A percentile compares a stretch with the other conserved stretches of the same genome.
Evolutionary conservation across 1,140 invertebrate species (phyloP).

Genomic region (Hyposmocoma kahamanoa): DNA sequence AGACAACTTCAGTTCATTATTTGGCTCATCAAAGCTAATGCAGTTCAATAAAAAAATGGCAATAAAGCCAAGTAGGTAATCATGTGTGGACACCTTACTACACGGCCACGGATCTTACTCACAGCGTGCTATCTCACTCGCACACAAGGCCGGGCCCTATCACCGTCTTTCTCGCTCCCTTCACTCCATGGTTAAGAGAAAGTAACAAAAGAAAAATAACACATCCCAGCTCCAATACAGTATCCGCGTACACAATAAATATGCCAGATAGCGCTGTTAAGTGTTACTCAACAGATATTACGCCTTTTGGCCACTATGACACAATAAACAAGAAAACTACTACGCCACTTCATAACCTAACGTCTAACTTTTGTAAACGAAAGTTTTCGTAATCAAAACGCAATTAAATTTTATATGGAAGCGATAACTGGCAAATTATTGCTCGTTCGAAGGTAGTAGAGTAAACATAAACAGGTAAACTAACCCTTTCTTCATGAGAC

Average conservation of each 20-base stretch:
- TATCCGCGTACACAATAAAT: neutral
- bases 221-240: constrained; percentile 29
- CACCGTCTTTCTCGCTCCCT: constrained; percentile 51
- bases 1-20: neutral
- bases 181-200: constrained; percentile 67
- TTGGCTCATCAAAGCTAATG: neutral
- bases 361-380: neutral
- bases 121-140: constrained; percentile 49
- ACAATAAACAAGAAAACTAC: neutral
- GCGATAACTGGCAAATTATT: constrained; percentile 17
- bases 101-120: constrained; percentile 28
- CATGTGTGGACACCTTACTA: constrained; percentile 32
- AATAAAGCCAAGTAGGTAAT: constrained; percentile 26
- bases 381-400: constrained; percentile 3
- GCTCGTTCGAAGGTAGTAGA: constrained; percentile 9
- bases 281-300: neutral
- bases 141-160: constrained; percentile 18
- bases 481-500: constrained; percentile 73
- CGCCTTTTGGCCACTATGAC: neutral
- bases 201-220: constrained; percentile 69
- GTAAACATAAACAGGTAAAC: constrained; percentile 68
- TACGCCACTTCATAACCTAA: neutral
- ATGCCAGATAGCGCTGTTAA: neutral
- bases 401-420: constrained; percentile 8
- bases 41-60: constrained; percentile 8